Percentiles rank a stretch among this genome's conserved stretches.
Evolutionary conservation across 2,113 vertebrate genomes (phyloP).

Genomic region (Suricata suricatta): DNA sequence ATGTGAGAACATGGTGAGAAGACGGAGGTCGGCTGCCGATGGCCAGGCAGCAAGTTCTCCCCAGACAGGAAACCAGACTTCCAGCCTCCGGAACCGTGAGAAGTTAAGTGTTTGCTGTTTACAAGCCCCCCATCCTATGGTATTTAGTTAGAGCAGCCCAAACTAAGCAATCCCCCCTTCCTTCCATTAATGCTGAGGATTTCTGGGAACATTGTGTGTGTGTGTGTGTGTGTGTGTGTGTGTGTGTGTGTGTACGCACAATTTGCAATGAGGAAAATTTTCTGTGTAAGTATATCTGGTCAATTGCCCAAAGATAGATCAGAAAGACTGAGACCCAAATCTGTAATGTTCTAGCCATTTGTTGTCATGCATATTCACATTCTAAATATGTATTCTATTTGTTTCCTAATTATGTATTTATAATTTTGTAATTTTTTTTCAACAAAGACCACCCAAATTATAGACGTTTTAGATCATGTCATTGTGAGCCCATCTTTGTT

Average conservation of each 20-base stretch:
- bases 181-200: not conserved
- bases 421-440: not conserved
- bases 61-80: not conserved
- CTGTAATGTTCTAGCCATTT: not conserved
- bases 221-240: not conserved
- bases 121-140: not conserved
- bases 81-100: not conserved
- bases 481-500: not conserved
- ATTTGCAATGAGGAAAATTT: not conserved
- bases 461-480: not conserved
- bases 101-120: not conserved
- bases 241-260: not conserved
- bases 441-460: not conserved
- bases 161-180: not conserved
- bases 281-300: not conserved
- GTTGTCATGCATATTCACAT: not conserved
- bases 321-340: not conserved
- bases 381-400: not conserved
- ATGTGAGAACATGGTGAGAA: not conserved
- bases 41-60: not conserved
- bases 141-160: not conserved
- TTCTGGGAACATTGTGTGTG: too few species aligned
- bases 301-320: not conserved
- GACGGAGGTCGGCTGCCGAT: fast-evolving
- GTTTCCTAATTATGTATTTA: not conserved